Base-by-base conservation (phyloP, 2,888 invertebrate species). In the Anoplius nigerrimus region DNA sequence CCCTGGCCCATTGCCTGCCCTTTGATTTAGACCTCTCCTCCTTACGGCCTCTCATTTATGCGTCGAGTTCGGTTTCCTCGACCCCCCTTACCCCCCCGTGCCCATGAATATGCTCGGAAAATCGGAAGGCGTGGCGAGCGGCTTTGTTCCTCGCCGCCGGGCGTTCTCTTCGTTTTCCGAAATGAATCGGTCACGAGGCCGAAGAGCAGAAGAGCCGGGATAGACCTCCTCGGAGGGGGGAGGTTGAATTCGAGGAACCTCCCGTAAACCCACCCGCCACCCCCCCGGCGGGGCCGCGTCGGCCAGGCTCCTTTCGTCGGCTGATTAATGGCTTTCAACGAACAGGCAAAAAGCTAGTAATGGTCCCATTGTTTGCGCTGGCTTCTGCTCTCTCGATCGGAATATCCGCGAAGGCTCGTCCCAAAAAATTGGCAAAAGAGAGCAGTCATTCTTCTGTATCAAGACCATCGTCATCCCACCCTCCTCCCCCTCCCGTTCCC, bases 291-390 rank as follows among this genome's bases (percentile, higher is more conserved):
- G n/a, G n/a, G n/a, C n/a, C n/a, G n/a, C n/a, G n/a, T 34, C 24
- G 2, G 11, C 8, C 34, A n/a, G 61, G 57, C 57, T 66, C 56
- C 57, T 62, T 66, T 54, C 42, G 45, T 27, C 13, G 13, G 51
- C 27, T 66, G 66, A 66, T 66, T 66, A 66, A 66, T 66, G 66
- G 52, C 8, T 52, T 60, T 61, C 53, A 21, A 20, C 51, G n/a
- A 55, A 45, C 15, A 18, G 22, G 43, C 27, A 52, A 60, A 66
- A 61, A 57, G 21, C 43, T 48, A 27, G 61, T 45, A 57, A 52
- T 52, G 57, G 56, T 46, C 51, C 45, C 48, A 66, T 62, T 62
- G 52, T 61, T 53, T 52, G 27, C 5, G 34, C 34, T 6, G 34
- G 16, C 42, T n/a, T 21, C 34, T 22, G 42, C 24, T 46, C 51